Conservation (phyloP, 2,797 vertebrate species). For the Chaetophractus vellerosus region DNA sequence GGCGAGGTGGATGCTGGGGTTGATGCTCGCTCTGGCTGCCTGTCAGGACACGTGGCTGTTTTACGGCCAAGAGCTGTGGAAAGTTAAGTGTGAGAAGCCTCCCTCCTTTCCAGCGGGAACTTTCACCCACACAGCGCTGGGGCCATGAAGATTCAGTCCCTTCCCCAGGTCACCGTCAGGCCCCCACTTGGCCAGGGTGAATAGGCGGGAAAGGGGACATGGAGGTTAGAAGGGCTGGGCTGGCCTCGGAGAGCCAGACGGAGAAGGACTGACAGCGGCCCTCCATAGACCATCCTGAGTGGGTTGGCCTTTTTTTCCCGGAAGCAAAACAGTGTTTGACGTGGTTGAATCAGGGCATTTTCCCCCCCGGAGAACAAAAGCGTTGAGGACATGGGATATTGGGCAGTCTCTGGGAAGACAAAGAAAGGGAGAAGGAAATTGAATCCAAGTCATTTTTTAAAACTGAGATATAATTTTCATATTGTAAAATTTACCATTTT, state of each 20-base stretch:
- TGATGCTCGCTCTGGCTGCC: not conserved
- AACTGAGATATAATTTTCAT: constrained; percentile 28
- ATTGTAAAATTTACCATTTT: constrained; percentile 3
- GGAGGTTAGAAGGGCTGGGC: not conserved
- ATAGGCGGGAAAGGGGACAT: not conserved
- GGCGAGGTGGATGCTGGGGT: not conserved
- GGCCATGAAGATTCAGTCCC: not conserved
- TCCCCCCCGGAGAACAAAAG: not conserved
- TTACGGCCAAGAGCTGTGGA: not conserved
- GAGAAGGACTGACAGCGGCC: not conserved
- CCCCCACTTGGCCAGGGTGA: not conserved
- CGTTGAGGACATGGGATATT: not conserved
- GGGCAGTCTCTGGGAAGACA: not conserved
- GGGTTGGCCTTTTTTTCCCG: not conserved
- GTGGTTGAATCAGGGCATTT: not conserved
- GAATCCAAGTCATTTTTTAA: constrained; percentile 6
- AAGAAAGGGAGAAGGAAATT: not conserved
- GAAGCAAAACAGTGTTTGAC: not conserved
- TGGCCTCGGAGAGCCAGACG: not conserved
- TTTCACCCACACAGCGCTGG: not conserved
- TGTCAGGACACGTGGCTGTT: not conserved
- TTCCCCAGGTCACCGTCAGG: not conserved
- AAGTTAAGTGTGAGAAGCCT: constrained; percentile 1
- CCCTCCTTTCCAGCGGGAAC: constrained; percentile 54
- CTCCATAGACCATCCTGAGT: not conserved